Evolutionary conservation across 1,140 invertebrate species (phyloP), one percentile per base, ranked within the genome.

Genomic region (Drosophila aff.): DNA sequence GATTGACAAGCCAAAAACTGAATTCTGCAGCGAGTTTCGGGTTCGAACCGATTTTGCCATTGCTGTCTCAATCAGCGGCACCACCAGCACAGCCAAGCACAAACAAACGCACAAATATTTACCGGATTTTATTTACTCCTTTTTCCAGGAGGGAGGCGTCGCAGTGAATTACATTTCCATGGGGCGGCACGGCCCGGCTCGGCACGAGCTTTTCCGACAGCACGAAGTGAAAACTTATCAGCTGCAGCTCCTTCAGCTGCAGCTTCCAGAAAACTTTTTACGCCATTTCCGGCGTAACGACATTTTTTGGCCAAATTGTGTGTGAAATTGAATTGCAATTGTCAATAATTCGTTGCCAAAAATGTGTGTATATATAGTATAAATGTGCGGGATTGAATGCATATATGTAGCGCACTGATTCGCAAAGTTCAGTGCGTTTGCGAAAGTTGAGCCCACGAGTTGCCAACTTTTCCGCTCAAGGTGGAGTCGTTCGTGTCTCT

Each of bases 251-350:
- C 63, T 68, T 40, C 63, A 41, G 63, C 46, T 71, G 21, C 76
- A 66, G 63, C 40, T 63, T 63, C 61, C 58, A 43, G 73, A 61
- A 87, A 87, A 82, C 55, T 87, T 87, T 84, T 89, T 73, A 68
- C 75, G 84, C 73, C 66, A 80, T 87, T 87, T 87, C 83, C 75
- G 75, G 69, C 63, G 66, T 59, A 68, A 81, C 65, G 61, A 83
- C 81, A 76, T 78, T 87, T 87, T 84, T 77, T 82, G 77, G 81
- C 81, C 84, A 87, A 87, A 87, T 87, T 87, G 84, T 87, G 84
- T 87, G 84, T 87, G 84, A 87, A 87, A 87, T 87, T 87, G 84
- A 87, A 87, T 87, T 87, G 84, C 84, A 87, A 87, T 87, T 87
- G 84, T 87, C 84, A 87, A 87, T 87, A 87, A 87, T 87, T 87